Evolutionary conservation across 2,888 invertebrate genomes (phyloP).

Genomic region (Xestoiulus laeticollis): DNA sequence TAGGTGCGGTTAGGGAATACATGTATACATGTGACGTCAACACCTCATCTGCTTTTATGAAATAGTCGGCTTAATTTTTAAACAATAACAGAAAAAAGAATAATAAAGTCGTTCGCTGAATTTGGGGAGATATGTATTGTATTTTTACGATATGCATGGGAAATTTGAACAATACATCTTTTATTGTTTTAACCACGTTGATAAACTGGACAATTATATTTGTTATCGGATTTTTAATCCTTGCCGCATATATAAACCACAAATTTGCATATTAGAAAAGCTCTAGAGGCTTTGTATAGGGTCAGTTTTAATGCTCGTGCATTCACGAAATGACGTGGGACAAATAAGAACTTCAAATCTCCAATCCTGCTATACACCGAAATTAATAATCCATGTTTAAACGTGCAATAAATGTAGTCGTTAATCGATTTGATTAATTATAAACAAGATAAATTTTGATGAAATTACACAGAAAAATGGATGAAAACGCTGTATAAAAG

Average conservation of each 20-base stretch:
- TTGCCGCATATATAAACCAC: background rate
- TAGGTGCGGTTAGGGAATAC: background rate
- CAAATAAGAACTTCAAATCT: background rate
- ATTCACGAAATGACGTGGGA: background rate
- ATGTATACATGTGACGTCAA: conserved; percentile 13
- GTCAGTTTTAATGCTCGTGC: background rate
- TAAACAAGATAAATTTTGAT: background rate
- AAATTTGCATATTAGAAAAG: conserved; percentile 19
- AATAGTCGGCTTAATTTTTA: conserved; percentile 15
- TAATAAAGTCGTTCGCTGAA: background rate
- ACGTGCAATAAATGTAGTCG: background rate
- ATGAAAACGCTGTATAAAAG: too few relatives aligned
- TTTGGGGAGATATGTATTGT: background rate
- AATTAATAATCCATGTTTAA: background rate
- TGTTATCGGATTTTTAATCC: background rate
- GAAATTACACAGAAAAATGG: too few relatives aligned
- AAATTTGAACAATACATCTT: background rate
- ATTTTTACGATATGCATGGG: background rate
- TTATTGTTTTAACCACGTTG: background rate
- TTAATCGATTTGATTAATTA: background rate
- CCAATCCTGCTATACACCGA: background rate
- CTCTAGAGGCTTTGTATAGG: background rate
- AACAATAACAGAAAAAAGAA: conserved; percentile 18
- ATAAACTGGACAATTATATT: background rate
- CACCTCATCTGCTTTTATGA: background rate